Conservation (phyloP, 1,140 invertebrate genomes). For the Laodelphax striatellus region DNA sequence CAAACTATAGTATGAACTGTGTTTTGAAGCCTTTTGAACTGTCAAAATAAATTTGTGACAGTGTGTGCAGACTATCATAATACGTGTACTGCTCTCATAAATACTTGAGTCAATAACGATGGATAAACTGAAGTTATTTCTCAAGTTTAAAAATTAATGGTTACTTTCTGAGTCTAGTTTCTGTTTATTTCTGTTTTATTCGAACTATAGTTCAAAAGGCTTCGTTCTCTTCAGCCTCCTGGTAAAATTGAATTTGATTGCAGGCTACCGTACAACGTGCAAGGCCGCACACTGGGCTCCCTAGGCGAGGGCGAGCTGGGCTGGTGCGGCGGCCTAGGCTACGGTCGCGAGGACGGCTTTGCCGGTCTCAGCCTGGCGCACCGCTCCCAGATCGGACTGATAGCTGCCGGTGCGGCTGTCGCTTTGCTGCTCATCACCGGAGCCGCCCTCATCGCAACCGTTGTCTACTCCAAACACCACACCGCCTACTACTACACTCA, state of each 20-base stretch:
- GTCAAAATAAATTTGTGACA: too few relatives aligned
- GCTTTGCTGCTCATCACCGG: slow-evolving; percentile 38
- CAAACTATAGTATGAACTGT: too few relatives aligned
- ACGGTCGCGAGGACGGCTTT: slow-evolving; percentile 21
- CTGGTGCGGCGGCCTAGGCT: slow-evolving; percentile 33
- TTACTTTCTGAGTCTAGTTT: too few relatives aligned
- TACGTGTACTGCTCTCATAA: too few relatives aligned
- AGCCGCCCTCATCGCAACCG: slow-evolving; percentile 35
- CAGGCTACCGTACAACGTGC: slow-evolving; percentile 35
- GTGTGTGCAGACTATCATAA: too few relatives aligned
- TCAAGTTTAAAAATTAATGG: too few relatives aligned
- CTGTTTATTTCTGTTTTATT: too few relatives aligned
- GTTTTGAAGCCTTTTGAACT: too few relatives aligned
- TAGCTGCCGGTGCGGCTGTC: slow-evolving; percentile 37
- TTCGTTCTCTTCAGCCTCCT: too few relatives aligned
- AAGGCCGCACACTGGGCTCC: slow-evolving; percentile 36
- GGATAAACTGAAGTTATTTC: too few relatives aligned
- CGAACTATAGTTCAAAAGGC: too few relatives aligned
- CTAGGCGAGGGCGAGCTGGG: slow-evolving; percentile 36
- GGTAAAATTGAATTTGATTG: slow-evolving; percentile 25
- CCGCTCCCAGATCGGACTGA: slow-evolving; percentile 42
- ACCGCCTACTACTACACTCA: slow-evolving; percentile 60
- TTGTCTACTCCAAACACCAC: slow-evolving; percentile 46
- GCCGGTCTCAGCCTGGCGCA: slow-evolving; percentile 30
- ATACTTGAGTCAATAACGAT: too few relatives aligned